Conservation (phyloP, 2,113 vertebrate species). For the Megalops atlanticus region DNA sequence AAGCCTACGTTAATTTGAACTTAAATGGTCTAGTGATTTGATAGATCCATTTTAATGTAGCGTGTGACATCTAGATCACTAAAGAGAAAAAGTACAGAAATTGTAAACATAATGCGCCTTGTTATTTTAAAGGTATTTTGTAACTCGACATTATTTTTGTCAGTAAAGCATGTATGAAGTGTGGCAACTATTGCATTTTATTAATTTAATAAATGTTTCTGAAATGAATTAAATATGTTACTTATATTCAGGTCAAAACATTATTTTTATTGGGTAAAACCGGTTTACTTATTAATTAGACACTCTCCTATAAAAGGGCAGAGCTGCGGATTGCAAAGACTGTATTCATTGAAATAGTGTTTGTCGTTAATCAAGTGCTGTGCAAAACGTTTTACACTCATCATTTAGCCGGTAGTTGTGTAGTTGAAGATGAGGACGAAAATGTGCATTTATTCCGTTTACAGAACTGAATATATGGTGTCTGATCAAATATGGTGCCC, state of each 20-base stretch:
- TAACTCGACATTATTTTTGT: not conserved
- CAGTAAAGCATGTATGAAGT: not conserved
- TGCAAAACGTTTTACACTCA: not conserved
- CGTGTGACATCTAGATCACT: slow-evolving; percentile 29
- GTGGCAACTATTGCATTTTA: not conserved
- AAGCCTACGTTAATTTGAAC: slow-evolving; percentile 16
- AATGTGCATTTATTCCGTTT: not conserved
- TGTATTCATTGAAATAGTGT: not conserved
- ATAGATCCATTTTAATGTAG: slow-evolving; percentile 24
- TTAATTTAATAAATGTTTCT: not conserved
- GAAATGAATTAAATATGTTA: not conserved
- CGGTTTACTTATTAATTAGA: not conserved
- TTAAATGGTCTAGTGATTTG: slow-evolving; percentile 31
- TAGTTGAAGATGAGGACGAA: not conserved
- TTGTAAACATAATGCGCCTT: not conserved
- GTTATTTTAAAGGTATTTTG: not conserved
- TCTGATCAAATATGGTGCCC: not conserved
- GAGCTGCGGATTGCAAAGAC: not conserved
- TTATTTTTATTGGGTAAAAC: not conserved
- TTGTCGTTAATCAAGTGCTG: not conserved
- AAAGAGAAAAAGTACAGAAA: slow-evolving; percentile 23
- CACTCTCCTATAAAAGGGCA: not conserved
- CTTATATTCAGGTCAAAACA: slow-evolving; percentile 1
- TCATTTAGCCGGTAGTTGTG: not conserved
- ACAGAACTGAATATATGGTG: not conserved